Conservation (phyloP, 1,140 invertebrate genomes). For the Muscidifurax raptorellus region DNA sequence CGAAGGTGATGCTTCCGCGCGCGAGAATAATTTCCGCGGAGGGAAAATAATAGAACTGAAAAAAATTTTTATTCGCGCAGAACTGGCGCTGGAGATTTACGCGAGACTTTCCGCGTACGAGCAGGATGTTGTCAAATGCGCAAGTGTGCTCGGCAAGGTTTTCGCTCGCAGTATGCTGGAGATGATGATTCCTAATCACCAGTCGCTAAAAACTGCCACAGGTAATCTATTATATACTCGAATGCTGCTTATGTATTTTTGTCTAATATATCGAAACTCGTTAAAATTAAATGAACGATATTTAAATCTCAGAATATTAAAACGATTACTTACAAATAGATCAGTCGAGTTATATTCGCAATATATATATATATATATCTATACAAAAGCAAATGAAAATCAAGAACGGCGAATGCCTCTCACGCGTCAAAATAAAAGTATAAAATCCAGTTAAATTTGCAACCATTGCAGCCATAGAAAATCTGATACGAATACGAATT, state of each 20-base stretch:
- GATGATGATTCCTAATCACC: conserved; percentile 70
- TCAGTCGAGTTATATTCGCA: too few relatives aligned
- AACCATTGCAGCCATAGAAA: conserved; percentile 71
- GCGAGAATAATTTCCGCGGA: too few relatives aligned
- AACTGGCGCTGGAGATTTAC: conserved; percentile 47
- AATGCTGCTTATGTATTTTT: too few relatives aligned
- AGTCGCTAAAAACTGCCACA: conserved; percentile 66
- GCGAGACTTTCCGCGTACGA: conserved; percentile 72
- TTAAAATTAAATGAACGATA: too few relatives aligned
- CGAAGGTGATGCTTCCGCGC: conserved; percentile 34
- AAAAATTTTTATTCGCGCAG: conserved; percentile 27
- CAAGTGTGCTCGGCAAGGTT: conserved; percentile 75
- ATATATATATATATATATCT: too few relatives aligned
- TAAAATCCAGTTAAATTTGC: too few relatives aligned
- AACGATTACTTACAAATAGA: too few relatives aligned
- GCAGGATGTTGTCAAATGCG: conserved; percentile 77
- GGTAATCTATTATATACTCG: conserved; percentile 64
- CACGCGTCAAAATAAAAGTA: too few relatives aligned
- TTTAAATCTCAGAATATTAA: too few relatives aligned
- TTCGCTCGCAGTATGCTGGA: conserved; percentile 75
- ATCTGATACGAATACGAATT: conserved; percentile 75
- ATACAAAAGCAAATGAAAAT: neutral
- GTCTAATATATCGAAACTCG: too few relatives aligned
- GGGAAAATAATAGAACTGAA: too few relatives aligned
- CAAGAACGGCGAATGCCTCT: too few relatives aligned